These are phyloP conservation scores for Fundulus diaphanus DNA, from an alignment of 2,797 vertebrate genomes.

Conservation along the genomic window DNA sequence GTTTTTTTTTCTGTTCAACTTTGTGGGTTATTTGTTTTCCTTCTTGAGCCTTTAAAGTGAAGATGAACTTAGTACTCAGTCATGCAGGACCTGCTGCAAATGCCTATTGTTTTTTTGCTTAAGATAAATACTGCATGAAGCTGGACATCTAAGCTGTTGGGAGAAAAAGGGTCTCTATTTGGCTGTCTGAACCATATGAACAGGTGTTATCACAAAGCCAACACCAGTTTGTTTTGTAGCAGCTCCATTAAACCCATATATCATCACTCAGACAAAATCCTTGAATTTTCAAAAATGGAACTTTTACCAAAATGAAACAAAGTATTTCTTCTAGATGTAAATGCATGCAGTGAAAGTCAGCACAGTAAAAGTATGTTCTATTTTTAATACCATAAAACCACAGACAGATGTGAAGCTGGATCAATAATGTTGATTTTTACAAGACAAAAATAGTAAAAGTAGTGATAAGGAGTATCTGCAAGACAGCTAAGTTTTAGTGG, in stretches of 20 bases:
- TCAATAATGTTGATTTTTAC: no score
- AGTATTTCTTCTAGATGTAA: no score
- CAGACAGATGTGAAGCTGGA: no score
- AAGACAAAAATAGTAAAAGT: no score
- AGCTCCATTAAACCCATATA: not conserved
- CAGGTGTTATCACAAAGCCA: slow-evolving; percentile 33
- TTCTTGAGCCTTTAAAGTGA: not conserved
- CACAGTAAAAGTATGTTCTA: no score
- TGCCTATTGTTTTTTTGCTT: slow-evolving; percentile 6
- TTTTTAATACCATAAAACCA: no score
- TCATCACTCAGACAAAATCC: not conserved
- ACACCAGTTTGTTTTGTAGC: slow-evolving; percentile 13
- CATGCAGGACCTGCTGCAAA: not conserved
- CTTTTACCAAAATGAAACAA: not conserved
- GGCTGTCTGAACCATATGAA: slow-evolving; percentile 40
- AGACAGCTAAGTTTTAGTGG: slow-evolving; percentile 41
- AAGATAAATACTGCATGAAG: slow-evolving; percentile 20
- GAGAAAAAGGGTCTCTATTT: slow-evolving; percentile 23
- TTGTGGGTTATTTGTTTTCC: not conserved
- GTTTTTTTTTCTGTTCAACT: slow-evolving; percentile 46
- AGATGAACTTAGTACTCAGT: not conserved
- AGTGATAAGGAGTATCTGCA: no score
- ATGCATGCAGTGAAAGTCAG: no score
- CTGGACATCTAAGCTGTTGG: not conserved
- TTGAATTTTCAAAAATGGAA: not conserved